These are phyloP conservation scores for Eupeodes corollae DNA, from an alignment of 1,140 invertebrate species.

Conservation along the genomic window DNA sequence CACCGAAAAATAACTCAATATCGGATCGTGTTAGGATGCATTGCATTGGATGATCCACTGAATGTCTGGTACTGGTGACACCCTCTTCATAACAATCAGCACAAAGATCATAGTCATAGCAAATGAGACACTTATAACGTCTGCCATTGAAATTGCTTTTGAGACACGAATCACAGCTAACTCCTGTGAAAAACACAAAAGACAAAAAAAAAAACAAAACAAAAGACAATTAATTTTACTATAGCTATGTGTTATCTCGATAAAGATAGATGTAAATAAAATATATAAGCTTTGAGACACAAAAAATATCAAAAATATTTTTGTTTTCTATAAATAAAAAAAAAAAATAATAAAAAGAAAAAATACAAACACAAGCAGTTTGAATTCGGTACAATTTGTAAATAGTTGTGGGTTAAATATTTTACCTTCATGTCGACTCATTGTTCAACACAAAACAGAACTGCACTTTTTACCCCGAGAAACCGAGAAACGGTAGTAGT, in stretches of 20 bases:
- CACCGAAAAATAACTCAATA: conserved; percentile 93
- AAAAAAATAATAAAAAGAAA: too few relatives aligned
- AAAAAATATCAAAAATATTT: too few relatives aligned
- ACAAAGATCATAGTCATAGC: conserved; percentile 98
- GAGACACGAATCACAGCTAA: conserved; percentile 98
- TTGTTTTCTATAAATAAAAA: too few relatives aligned
- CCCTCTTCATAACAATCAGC: conserved; percentile 91
- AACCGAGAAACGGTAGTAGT: too few relatives aligned
- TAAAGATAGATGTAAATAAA: too few relatives aligned
- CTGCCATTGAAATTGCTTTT: conserved; percentile 95
- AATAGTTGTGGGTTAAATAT: neutral
- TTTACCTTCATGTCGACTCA: neutral
- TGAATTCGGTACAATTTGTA: too few relatives aligned
- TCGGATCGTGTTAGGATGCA: conserved; percentile 94
- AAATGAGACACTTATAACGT: conserved; percentile 96
- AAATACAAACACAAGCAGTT: too few relatives aligned
- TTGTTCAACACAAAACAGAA: neutral
- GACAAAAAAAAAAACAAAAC: neutral
- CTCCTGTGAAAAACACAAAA: conserved; percentile 46
- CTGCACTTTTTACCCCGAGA: too few relatives aligned
- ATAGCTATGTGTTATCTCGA: too few relatives aligned
- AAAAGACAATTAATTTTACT: too few relatives aligned
- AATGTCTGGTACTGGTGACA: conserved; percentile 83
- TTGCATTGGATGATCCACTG: conserved; percentile 94
- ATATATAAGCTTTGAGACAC: too few relatives aligned